Percentiles rank a stretch among this genome's conserved stretches.
phyloP scores from a whole-genome alignment of 2,888 invertebrate species.

The Cephalotes varians region DNA sequence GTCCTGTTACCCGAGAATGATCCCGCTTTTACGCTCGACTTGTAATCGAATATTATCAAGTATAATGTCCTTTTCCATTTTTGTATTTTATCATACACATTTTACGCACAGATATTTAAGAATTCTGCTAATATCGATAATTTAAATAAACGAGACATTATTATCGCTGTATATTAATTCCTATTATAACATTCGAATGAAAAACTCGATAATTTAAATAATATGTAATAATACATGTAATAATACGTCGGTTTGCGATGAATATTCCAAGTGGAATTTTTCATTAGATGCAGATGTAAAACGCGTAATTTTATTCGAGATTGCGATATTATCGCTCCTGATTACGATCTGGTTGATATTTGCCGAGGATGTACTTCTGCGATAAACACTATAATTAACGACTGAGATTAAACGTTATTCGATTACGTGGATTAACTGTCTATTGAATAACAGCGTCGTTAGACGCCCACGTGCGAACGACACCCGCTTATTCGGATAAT shows the following conservation, averaged over 20 bases:
- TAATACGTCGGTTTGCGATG: not conserved
- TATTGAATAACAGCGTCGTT: constrained; percentile 45
- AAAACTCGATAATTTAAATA: not conserved
- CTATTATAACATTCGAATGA: not conserved
- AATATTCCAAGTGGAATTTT: not conserved
- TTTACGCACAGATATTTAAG: too few relatives aligned
- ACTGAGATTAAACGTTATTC: constrained; percentile 36
- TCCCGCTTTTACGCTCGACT: not conserved
- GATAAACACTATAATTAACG: constrained; percentile 40
- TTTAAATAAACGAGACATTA: not conserved
- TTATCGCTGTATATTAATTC: not conserved
- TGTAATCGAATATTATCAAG: not conserved
- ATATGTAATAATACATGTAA: not conserved
- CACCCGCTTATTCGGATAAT: constrained; percentile 51
- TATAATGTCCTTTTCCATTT: not conserved
- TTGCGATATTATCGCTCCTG: not conserved
- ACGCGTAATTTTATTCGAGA: constrained; percentile 3
- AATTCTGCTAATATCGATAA: too few relatives aligned
- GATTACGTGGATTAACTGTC: constrained; percentile 43
- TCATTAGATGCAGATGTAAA: not conserved
- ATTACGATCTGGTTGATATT: constrained; percentile 41
- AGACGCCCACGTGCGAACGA: constrained; percentile 51
- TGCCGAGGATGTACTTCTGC: constrained; percentile 26
- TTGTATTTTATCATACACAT: not conserved
- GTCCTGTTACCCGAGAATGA: constrained; percentile 6